phyloP scores from a whole-genome alignment of 2,888 invertebrate species.

The Beris chalybata region DNA sequence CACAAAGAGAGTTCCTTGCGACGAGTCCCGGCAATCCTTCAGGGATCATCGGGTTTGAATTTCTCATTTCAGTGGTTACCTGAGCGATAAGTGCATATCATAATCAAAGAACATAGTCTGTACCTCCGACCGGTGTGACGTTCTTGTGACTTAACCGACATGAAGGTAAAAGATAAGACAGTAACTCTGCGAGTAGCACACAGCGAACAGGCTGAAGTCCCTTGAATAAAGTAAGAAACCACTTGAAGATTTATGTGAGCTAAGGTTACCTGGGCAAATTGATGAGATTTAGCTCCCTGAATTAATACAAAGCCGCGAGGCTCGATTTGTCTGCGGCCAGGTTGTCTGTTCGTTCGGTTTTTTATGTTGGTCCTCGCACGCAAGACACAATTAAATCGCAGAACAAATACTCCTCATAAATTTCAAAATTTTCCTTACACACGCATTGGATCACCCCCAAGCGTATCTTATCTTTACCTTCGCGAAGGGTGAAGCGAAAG shows the following conservation, averaged over 20 bases:
- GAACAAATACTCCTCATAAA: constrained; percentile 9
- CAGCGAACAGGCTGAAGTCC: constrained; percentile 19
- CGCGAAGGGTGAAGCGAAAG: too few relatives aligned
- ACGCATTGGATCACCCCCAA: too few relatives aligned
- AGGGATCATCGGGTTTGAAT: constrained; percentile 2
- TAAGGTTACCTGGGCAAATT: constrained; percentile 31
- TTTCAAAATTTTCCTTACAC: too few relatives aligned
- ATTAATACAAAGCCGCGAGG: constrained; percentile 33
- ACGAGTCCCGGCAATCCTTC: background rate
- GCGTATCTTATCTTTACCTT: too few relatives aligned
- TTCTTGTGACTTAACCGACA: background rate
- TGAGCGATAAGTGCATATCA: constrained; percentile 12
- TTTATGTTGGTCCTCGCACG: background rate
- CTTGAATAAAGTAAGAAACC: constrained; percentile 18
- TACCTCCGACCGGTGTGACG: background rate
- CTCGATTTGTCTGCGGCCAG: constrained; percentile 29
- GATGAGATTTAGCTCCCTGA: constrained; percentile 34
- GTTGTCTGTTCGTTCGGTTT: background rate
- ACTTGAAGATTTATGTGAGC: constrained; percentile 29
- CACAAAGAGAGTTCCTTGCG: background rate
- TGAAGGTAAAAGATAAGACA: background rate
- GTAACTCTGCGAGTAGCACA: constrained; percentile 3
- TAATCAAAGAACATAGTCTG: constrained; percentile 9
- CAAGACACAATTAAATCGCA: constrained; percentile 7
- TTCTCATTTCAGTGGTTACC: constrained; percentile 7